Base-by-base conservation (phyloP, 2,888 invertebrate genomes). In the Zelleria hepariella region DNA sequence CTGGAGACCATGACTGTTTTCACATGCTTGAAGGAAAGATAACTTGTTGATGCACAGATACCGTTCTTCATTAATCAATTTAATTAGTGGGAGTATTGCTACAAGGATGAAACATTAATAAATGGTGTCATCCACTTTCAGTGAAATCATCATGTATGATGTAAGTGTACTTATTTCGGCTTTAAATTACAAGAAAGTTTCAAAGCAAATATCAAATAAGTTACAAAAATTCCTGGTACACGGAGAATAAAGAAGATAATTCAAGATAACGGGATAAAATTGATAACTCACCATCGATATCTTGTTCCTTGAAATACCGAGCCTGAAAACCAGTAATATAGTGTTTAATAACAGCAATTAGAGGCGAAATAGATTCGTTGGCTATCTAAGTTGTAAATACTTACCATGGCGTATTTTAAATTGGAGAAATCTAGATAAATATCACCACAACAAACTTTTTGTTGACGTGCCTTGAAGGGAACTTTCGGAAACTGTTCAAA, bases 261-360 rank as follows among this genome's bases (percentile, higher is more conserved):
- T 56, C 10, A 63, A 61, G 53, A 25, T 57, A 57, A 52, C 25
- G 59, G 27, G 57, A 55, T 15, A 56, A 58, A 23, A 60, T 42
- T 25, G 26, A 27, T 52, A 60, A 88, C 91, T 90, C 90, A 97
- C 97, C 97, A 89, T 98, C 98, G 67, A 98, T 98, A 74, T 98
- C 97, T 80, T 96, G 95, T 88, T 97, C 97, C 72, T 95, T 95
- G 80, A 98, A 98, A 84, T 96, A 96, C 63, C 96, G 93, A 25
- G 98, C 97, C 98, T 97, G 83, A 27, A 89, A 89, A 71, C 18
- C 26, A n/a, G 27, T 8, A 51, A 26, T 10, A 67, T 63, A 56
- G 15, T 15, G 32, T 15, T 42, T 42, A 42, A 15, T 57, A 18
- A 57, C 15, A 15, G 32, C 15, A 42, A 42, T 1, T 2, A 15